These are phyloP conservation scores for Gobius niger DNA, from an alignment of 2,113 vertebrate species.

Conservation along the genomic window DNA sequence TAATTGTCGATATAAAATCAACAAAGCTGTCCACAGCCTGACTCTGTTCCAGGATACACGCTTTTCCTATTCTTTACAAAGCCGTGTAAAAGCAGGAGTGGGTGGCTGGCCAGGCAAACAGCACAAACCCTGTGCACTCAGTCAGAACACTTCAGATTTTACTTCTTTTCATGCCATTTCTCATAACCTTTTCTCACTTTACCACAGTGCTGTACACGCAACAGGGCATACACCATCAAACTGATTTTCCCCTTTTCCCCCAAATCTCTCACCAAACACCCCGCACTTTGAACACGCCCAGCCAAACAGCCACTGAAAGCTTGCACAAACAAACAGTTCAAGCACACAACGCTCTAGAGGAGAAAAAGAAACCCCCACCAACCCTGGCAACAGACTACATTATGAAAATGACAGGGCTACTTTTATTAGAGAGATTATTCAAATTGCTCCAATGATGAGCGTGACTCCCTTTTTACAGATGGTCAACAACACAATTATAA, in stretches of 20 bases:
- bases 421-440: background rate
- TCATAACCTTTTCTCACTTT: background rate
- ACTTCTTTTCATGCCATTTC: too few relatives aligned
- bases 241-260: background rate
- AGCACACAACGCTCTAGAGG: slow-evolving; percentile 20
- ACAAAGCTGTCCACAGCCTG: background rate
- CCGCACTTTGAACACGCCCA: slow-evolving; percentile 28
- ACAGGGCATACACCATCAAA: background rate
- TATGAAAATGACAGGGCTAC: slow-evolving; percentile 13
- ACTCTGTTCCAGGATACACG: background rate
- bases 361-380: too few relatives aligned
- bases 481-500: background rate
- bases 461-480: background rate
- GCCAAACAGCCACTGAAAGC: slow-evolving; percentile 29
- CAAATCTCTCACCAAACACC: slow-evolving; percentile 20
- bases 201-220: slow-evolving; percentile 1
- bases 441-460: background rate
- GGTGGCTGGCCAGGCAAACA: too few relatives aligned
- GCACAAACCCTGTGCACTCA: too few relatives aligned
- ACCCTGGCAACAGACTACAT: background rate
- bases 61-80: too few relatives aligned
- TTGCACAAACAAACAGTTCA: slow-evolving; percentile 27
- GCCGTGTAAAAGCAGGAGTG: too few relatives aligned
- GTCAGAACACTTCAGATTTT: too few relatives aligned
- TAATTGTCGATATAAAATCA: slow-evolving; percentile 12